Evolutionary conservation across 2,888 invertebrate species (phyloP), one percentile per base, ranked within the genome.

Genomic region (Chamaedrilus cognettii): DNA sequence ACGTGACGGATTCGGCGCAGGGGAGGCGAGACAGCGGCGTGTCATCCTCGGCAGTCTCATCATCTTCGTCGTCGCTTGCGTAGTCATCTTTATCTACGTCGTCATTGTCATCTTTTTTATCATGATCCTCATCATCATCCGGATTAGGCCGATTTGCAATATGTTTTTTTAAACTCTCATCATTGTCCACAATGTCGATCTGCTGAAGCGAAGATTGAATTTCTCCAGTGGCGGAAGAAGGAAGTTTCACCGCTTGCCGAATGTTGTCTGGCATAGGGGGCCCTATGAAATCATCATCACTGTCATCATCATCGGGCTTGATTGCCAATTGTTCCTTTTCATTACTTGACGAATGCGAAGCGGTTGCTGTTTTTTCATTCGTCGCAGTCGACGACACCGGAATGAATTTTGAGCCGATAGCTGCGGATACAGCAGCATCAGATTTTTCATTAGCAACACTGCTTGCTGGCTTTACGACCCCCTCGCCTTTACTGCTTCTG

Each of bases 211-310:
- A 42, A 42, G 42, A 42, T 19, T 42, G 42, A 42, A 42, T 42
- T 11, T 42, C 19, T 42, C 19, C 19, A 15, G 42, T 42, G 19
- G 11, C 42, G 42, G 42, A n/a, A n/a, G n/a, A n/a, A n/a, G n/a
- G n/a, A n/a, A n/a, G n/a, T n/a, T n/a, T 42, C 19, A 15, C 42
- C 19, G 42, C 42, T 33, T 60, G n/a, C 15, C 32, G 4, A 59
- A 34, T 35, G 23, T 51, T 60, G 31, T 30, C 52, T 1, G 66
- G 61, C n/a, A 52, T 31, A 30, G 33, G 19, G 28, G 59, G 59
- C 28, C 55, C 66, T 28, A 61, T 34, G 19, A 61, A n/a, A 1
- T 61, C 55, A 35, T 61, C 66, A 26, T 62, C 61, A 3, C 61
- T 55, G 28, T 33, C 60, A 1, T 7, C 26, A 42, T 15, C 23